Evolutionary conservation across 2,113 vertebrate species (phyloP).

Genomic region (Aepyceros melampus): DNA sequence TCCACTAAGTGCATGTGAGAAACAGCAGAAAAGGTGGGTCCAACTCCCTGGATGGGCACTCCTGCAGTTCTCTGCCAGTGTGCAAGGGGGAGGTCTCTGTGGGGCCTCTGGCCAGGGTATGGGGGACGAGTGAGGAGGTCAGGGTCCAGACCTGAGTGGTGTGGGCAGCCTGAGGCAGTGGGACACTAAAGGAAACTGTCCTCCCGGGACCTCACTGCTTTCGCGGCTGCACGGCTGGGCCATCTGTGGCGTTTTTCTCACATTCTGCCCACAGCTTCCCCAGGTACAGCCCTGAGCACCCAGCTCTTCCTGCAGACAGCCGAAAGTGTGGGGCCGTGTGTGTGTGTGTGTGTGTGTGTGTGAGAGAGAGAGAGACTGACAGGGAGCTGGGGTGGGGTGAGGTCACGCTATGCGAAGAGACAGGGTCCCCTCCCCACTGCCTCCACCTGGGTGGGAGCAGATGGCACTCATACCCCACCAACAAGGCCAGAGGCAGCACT

Average conservation of each 20-base stretch:
- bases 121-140: background rate
- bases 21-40: slow-evolving; percentile 37
- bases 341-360: background rate
- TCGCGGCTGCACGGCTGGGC: background rate
- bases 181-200: background rate
- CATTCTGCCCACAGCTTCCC: slow-evolving; percentile 59
- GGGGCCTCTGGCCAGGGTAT: background rate
- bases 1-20: slow-evolving; percentile 35
- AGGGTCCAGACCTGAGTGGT: background rate
- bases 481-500: background rate
- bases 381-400: background rate
- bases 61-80: background rate
- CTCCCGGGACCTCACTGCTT: slow-evolving; percentile 27
- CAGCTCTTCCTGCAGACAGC: background rate
- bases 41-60: background rate
- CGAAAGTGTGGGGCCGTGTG: fast-evolving
- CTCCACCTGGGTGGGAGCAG: slow-evolving; percentile 39
- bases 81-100: background rate
- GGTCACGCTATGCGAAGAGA: background rate
- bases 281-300: background rate
- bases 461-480: background rate
- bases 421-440: background rate
- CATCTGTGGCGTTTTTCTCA: slow-evolving; percentile 59
- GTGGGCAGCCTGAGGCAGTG: background rate
- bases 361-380: background rate